A percentile compares a stretch with the other conserved stretches of the same genome.
These are phyloP conservation scores for Lucinisca nassula DNA, from an alignment of 2,888 invertebrate species.

Conservation along the genomic window DNA sequence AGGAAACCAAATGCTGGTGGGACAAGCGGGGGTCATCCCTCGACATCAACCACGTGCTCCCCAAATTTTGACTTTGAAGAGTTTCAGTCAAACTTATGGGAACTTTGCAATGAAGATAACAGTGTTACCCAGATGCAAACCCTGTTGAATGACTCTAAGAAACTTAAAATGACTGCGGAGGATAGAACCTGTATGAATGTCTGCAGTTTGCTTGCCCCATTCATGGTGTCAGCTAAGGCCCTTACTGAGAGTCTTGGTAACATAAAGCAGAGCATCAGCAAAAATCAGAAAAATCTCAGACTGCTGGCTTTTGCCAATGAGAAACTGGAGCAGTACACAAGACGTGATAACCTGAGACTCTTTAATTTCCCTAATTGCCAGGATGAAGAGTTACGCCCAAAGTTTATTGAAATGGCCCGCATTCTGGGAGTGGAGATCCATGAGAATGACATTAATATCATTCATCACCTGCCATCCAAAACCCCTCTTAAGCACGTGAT, in stretches of 20 bases:
- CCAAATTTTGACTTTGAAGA: not conserved
- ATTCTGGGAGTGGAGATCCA: not conserved
- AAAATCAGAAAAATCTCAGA: not conserved
- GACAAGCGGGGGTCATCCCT: not conserved
- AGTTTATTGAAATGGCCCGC: not conserved
- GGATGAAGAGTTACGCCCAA: not conserved
- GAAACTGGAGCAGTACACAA: not conserved
- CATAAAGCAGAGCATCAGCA: not conserved
- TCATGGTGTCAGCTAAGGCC: not conserved
- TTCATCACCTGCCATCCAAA: not conserved
- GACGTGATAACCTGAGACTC: not conserved
- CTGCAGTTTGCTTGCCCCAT: not conserved
- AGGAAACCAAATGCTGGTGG: too few species aligned
- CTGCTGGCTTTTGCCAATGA: not conserved
- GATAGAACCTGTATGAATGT: not conserved
- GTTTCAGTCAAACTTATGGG: not conserved
- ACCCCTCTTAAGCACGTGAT: not conserved
- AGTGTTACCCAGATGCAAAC: not conserved
- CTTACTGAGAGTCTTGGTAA: not conserved
- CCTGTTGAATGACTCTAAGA: not conserved
- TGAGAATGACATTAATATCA: not conserved
- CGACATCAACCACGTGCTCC: too few species aligned
- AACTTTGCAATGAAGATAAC: not conserved
- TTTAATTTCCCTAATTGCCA: not conserved
- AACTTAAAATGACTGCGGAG: not conserved